Conservation (phyloP, 2,113 vertebrate species). For the Colaptes auratus region DNA sequence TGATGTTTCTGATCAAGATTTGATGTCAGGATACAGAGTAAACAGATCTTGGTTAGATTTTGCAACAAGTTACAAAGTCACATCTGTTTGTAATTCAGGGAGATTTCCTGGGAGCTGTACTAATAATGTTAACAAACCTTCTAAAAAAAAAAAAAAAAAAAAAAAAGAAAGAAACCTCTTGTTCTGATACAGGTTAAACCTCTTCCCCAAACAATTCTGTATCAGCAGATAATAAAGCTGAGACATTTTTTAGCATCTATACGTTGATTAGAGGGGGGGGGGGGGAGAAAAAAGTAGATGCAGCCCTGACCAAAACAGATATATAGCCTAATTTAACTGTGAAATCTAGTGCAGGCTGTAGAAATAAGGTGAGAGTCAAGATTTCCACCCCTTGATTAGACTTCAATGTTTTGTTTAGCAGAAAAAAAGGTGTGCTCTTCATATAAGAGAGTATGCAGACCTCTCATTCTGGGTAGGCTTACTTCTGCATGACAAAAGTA, state of each 20-base stretch:
- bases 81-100: not conserved
- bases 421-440: not conserved
- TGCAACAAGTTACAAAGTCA: not conserved
- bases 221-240: not conserved
- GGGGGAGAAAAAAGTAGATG: not conserved
- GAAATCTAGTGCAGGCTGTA: not conserved
- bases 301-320: not conserved
- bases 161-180: not conserved
- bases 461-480: slow-evolving; percentile 15
- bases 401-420: not conserved
- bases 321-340: not conserved
- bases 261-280: not conserved
- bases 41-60: not conserved
- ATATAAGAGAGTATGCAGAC: not conserved
- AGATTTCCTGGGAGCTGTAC: not conserved
- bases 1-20: not conserved
- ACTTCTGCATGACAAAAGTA: not conserved
- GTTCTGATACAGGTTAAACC: not conserved
- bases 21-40: slow-evolving; percentile 10
- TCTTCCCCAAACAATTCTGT: not conserved
- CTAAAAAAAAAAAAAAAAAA: not conserved
- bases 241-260: not conserved
- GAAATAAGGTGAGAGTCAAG: not conserved
- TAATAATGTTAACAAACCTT: not conserved
- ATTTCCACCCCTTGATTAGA: not conserved